A percentile compares a stretch with the other conserved stretches of the same genome.
Conservation (phyloP, 2,888 invertebrate species). For the Strigamia crassipes region DNA sequence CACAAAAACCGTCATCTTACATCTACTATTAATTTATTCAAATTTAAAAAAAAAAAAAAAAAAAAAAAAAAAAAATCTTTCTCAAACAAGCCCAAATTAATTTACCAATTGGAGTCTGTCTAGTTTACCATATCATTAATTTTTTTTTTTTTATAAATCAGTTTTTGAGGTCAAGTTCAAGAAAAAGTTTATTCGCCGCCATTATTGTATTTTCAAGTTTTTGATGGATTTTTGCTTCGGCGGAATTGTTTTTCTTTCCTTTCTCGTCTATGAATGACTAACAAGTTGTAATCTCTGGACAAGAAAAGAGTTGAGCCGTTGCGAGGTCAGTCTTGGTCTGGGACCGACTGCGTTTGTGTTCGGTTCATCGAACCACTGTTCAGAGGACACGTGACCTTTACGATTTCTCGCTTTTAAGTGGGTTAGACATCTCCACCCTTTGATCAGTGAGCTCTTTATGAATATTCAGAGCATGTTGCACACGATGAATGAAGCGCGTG, state of each 20-base stretch:
- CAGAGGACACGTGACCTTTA: constrained; percentile 39
- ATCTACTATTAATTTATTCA: too few relatives aligned
- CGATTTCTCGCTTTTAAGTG: constrained; percentile 24
- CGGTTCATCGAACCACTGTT: constrained; percentile 8
- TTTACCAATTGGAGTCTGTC: background rate
- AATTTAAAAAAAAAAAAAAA: background rate
- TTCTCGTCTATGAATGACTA: background rate
- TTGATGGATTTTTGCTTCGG: background rate
- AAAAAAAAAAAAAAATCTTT: background rate
- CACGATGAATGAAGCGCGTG: constrained; percentile 37
- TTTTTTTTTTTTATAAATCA: background rate
- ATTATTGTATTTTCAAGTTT: background rate
- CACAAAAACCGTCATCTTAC: background rate
- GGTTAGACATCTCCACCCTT: constrained; percentile 40
- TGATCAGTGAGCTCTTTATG: constrained; percentile 36
- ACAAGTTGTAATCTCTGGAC: background rate
- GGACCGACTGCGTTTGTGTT: background rate
- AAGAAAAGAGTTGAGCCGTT: constrained; percentile 11
- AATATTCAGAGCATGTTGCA: constrained; percentile 32
- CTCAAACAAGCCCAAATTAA: background rate
- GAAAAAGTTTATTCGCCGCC: background rate
- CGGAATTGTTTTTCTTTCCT: background rate
- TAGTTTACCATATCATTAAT: background rate
- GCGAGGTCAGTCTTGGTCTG: constrained; percentile 24
- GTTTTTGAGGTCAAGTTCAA: constrained; percentile 25